Evolutionary conservation across 2,113 vertebrate genomes (phyloP).

Genomic region (Zeus faber): DNA sequence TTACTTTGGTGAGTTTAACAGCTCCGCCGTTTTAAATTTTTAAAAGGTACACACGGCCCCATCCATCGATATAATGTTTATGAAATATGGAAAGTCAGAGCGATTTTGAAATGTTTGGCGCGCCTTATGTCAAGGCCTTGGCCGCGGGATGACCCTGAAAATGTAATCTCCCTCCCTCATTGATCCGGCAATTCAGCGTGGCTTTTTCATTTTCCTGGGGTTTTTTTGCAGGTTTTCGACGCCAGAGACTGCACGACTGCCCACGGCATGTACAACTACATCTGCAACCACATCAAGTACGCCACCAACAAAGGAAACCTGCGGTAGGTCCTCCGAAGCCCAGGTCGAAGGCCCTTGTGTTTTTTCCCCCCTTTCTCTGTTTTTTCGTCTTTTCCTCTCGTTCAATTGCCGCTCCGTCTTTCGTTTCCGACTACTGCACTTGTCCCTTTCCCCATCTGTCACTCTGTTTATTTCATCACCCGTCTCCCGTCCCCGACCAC

Average conservation of each 20-base stretch:
- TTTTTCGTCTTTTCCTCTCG: slow-evolving; percentile 4
- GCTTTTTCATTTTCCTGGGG: neutral
- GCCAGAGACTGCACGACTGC: slow-evolving; percentile 95
- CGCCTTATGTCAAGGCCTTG: no score
- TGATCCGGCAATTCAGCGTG: no score
- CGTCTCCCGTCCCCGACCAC: slow-evolving; percentile 27
- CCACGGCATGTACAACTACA: slow-evolving; percentile 98
- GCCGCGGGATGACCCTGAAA: no score
- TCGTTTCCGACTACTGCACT: slow-evolving; percentile 6
- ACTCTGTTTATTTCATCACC: slow-evolving; percentile 21
- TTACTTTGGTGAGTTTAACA: no score
- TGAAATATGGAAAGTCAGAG: no score
- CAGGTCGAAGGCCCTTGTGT: neutral
- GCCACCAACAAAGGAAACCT: slow-evolving; percentile 99
- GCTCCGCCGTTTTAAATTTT: no score
- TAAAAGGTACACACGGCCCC: no score
- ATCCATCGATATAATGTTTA: no score
- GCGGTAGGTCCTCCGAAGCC: slow-evolving; percentile 77
- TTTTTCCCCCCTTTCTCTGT: slow-evolving; percentile 1
- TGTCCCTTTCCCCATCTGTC: slow-evolving; percentile 33
- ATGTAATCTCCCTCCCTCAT: no score
- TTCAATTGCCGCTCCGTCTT: slow-evolving; percentile 3
- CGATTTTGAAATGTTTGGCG: no score
- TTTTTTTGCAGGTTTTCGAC: slow-evolving; percentile 85
- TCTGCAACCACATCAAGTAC: slow-evolving; percentile 98